Percentiles rank a stretch among this genome's conserved stretches.
phyloP scores from a whole-genome alignment of 2,113 vertebrate species.

The Procavia capensis region DNA sequence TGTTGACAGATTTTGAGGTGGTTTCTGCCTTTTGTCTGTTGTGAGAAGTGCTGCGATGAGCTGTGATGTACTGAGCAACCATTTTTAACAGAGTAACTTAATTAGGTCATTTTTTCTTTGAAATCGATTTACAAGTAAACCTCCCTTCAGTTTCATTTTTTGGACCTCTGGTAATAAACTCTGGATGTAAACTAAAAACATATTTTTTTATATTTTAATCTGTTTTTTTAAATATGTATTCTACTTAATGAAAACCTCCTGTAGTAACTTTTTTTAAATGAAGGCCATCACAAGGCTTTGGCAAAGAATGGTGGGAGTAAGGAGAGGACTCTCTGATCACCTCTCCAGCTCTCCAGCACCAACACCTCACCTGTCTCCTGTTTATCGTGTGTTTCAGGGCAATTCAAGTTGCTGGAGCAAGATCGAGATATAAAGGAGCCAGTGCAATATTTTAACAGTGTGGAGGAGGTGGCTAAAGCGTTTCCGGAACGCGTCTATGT shows the following conservation, averaged over 20 bases:
- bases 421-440: constrained; percentile 99
- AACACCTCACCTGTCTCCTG: constrained; percentile 86
- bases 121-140: neutral
- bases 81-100: neutral
- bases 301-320: constrained; percentile 36
- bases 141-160: constrained; percentile 1
- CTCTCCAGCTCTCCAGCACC: constrained; percentile 85
- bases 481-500: constrained; percentile 99
- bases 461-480: constrained; percentile 99
- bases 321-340: constrained; percentile 78
- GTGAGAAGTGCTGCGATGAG: neutral
- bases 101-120: neutral
- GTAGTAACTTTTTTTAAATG: constrained; percentile 37
- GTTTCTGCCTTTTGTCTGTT: neutral
- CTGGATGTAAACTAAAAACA: neutral
- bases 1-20: neutral
- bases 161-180: neutral
- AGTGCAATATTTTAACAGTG: constrained; percentile 98
- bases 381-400: constrained; percentile 91
- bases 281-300: constrained; percentile 72
- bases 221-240: constrained; percentile 6
- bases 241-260: constrained; percentile 63
- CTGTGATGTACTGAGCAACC: neutral
- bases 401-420: constrained; percentile 99
- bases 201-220: neutral